phyloP scores from a whole-genome alignment of 2,113 vertebrate genomes.

The Neoarius graeffei region DNA sequence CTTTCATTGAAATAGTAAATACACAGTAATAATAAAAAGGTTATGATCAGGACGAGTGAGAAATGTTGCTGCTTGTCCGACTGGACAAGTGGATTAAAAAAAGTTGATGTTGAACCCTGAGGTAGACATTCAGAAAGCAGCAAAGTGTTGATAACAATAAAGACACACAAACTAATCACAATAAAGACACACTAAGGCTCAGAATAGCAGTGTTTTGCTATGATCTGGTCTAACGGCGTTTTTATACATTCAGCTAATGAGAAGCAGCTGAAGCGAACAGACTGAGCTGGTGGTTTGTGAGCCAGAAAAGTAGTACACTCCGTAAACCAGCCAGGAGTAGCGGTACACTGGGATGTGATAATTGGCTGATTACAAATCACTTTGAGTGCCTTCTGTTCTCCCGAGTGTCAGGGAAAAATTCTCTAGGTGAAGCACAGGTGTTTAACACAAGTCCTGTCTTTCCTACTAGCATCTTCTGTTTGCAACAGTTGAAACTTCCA shows the following conservation, averaged over 20 bases:
- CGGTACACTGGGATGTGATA: not conserved
- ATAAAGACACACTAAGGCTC: no score
- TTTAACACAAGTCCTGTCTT: slow-evolving; percentile 25
- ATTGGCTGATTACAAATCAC: slow-evolving; percentile 13
- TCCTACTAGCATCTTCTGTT: slow-evolving; percentile 5
- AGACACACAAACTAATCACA: not conserved
- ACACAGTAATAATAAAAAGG: no score
- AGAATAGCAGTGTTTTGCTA: not conserved
- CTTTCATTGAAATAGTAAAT: no score
- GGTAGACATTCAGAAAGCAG: not conserved
- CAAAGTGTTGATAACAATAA: not conserved
- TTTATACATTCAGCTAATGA: not conserved
- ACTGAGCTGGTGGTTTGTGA: slow-evolving; percentile 1
- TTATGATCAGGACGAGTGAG: no score
- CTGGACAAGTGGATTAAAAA: no score
- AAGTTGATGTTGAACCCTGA: no score
- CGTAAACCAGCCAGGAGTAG: not conserved
- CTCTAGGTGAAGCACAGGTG: slow-evolving; percentile 30
- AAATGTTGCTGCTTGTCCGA: no score
- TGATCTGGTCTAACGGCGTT: not conserved
- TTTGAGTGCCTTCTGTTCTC: slow-evolving; percentile 4
- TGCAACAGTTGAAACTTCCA: slow-evolving; percentile 32
- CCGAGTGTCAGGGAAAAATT: slow-evolving; percentile 18
- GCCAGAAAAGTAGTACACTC: not conserved
- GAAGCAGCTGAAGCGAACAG: not conserved